Evolutionary conservation across 2,888 invertebrate species (phyloP), one percentile per base, ranked within the genome.

Genomic region (Acleris cristana): DNA sequence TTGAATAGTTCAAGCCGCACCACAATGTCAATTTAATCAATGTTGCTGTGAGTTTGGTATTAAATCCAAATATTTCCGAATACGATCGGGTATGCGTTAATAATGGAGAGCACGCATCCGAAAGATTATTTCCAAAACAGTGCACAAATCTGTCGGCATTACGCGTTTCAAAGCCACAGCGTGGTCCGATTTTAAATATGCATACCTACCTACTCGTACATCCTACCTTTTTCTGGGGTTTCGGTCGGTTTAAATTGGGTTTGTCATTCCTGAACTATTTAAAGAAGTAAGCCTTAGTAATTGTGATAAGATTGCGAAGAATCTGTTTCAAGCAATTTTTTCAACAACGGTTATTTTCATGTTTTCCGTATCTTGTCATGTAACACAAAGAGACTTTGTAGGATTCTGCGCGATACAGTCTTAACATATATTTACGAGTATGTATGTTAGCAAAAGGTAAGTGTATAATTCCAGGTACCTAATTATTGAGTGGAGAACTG

Each of bases 221-320:
- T 14, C 74, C 70, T 74, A 74, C 78, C 78, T 79, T 81, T 82
- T 71, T 72, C 75, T 72, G 72, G 72, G 72, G 66, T 65, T 76
- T 82, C 81, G 77, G 84, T 84, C 84, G 83, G 82, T 82, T 79
- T 78, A 73, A 77, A 77, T 77, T 74, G 64, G 77, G 77, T 81
- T 83, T 80, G 81, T 81, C 77, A 75, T 75, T 75, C 73, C 75
- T 78, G 74, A 77, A 80, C 76, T 76, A 76, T 34, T 26, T 26
- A 8, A 26, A 26, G 5, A 26, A 1, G 12, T 34, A 34, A 34
- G 34, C 12, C 12, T 34, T 12, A 12, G 34, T 34, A 34, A 34
- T 12, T 12, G 26, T 26, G 26, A 7, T 26, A 26, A 26, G 26
- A 7, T 26, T 7, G 7, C 26, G 26, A 7, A 26, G 1, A 26